Percentiles rank a stretch among this genome's conserved stretches.
These are phyloP conservation scores for Leptinotarsa texana DNA, from an alignment of 1,140 invertebrate species.

Conservation along the genomic window DNA sequence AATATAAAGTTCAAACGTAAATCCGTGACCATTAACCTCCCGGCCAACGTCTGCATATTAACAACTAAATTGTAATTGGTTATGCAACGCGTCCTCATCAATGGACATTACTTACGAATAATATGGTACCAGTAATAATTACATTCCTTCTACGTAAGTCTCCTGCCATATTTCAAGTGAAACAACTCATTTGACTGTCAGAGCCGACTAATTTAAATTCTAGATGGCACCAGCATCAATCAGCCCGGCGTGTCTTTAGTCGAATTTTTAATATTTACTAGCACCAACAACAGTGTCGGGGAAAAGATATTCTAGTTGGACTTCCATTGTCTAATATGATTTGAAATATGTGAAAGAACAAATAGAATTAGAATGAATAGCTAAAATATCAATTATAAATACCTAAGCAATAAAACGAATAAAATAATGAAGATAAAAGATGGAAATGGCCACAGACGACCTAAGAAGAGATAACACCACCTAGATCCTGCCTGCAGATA, in stretches of 20 bases:
- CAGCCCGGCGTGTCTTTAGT: not conserved
- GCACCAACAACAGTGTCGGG: not conserved
- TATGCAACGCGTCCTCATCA: not conserved
- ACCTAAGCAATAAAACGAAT: too few species aligned
- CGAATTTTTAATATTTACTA: not conserved
- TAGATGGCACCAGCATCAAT: not conserved
- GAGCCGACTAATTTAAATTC: not conserved
- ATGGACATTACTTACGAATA: not conserved
- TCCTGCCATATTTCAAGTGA: not conserved
- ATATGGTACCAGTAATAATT: conserved; percentile 6
- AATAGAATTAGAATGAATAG: too few species aligned
- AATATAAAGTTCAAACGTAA: too few species aligned
- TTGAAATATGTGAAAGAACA: too few species aligned
- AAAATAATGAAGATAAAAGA: too few species aligned
- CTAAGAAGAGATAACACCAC: too few species aligned
- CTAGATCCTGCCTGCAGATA: too few species aligned
- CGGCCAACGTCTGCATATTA: not conserved
- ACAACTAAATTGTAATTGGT: not conserved
- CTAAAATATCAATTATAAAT: too few species aligned
- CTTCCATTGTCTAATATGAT: too few species aligned
- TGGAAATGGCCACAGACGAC: too few species aligned
- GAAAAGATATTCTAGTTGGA: too few species aligned
- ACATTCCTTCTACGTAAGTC: not conserved
- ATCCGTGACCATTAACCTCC: not conserved
- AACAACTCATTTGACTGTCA: not conserved